Base-by-base conservation (phyloP, 2,888 invertebrate species). In the Mesochorus sp. region DNA sequence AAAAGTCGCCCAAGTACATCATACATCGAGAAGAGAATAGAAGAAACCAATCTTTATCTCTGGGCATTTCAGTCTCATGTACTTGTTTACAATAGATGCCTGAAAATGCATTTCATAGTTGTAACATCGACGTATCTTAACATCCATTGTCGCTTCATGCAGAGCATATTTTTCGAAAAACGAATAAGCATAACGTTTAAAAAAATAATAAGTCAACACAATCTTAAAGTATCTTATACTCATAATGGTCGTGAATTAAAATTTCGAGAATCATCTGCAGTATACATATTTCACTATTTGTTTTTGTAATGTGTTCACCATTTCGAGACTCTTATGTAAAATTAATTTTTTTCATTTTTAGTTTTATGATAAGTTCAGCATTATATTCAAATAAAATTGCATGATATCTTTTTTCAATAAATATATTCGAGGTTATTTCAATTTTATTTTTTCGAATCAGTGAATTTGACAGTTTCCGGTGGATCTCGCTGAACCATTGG, bases 391-490 rank as follows among this genome's bases (percentile, higher is more conserved):
- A 5, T 21, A n/a, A 55, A 28, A 5, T 21, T 19, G 5, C 42
- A n/a, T 24, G 24, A 39, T 17, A 4, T 24, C 12, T 34, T 31
- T 39, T 17, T 14, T n/a, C n/a, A n/a, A 34, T 12, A 51, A 62
- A 49, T n/a, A 34, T 47, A 34, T 49, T 12, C 26, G 39, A 74
- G 21, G 21, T 21, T 17, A 19, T 62, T 44, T 51, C 37, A 53
- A 78, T 62, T 67, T 62, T 67, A 75, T 64, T 71, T 49, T 42
- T 75, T 21, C 47, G 53, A 75, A 80, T 80, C 75, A 64, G 39
- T 78, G 68, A 72, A 76, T 76, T 81, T 76, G 81, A 81, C 67
- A 77, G 67, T 66, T 64, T 62, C 37, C 42, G 17, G 42, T 57
- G 68, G 57, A n/a, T n/a, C n/a, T 64, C 62, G 70, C 53, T 59